phyloP scores from a whole-genome alignment of 2,888 invertebrate genomes.

The Eutolmus rufibarbis region DNA sequence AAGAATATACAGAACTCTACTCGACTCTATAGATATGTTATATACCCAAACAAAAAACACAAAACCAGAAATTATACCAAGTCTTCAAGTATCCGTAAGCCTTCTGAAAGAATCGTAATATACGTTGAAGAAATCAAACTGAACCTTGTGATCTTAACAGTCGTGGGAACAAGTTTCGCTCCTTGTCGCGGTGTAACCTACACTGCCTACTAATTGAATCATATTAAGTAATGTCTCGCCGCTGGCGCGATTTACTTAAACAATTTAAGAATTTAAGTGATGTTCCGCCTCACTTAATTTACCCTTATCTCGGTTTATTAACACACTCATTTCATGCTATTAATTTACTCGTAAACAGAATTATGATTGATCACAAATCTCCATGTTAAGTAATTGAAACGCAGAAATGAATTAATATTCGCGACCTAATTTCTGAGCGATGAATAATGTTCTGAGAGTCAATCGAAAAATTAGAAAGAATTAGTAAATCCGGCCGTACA shows the following conservation, averaged over 20 bases:
- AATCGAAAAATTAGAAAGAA: neutral
- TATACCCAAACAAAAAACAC: neutral
- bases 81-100: neutral
- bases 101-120: neutral
- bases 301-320: neutral
- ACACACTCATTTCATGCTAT: neutral
- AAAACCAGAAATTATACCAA: neutral
- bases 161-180: neutral
- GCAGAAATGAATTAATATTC: neutral
- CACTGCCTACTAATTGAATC: neutral
- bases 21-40: neutral
- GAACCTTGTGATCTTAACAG: neutral
- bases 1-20: neutral
- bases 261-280: neutral
- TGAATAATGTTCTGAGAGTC: neutral
- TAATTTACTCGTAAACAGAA: neutral
- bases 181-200: neutral
- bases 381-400: neutral
- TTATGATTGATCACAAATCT: neutral
- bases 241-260: neutral
- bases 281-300: neutral
- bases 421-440: neutral
- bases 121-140: neutral
- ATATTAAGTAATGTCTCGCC: neutral
- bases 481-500: neutral